phyloP scores from a whole-genome alignment of 1,140 invertebrate species.

The Orchestia grillus region DNA sequence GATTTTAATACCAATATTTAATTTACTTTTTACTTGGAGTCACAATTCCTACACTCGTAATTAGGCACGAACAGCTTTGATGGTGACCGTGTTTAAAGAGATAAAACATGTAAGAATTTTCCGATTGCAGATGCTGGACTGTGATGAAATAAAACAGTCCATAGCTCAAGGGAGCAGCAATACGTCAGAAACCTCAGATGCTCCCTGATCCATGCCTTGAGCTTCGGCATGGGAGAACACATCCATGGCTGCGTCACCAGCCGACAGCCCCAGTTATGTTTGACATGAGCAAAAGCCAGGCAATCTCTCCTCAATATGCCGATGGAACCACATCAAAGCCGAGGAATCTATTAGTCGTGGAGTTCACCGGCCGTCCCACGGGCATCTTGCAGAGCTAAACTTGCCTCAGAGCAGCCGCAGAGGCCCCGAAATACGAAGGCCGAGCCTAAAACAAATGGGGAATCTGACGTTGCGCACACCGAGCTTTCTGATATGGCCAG shows the following conservation, averaged over 20 bases:
- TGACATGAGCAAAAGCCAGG: constrained; percentile 52
- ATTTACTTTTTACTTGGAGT: too few relatives aligned
- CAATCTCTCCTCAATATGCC: constrained; percentile 55
- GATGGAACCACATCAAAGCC: constrained; percentile 49
- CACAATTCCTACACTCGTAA: too few relatives aligned
- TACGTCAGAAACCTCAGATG: background rate
- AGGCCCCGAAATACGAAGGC: background rate
- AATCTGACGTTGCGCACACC: background rate
- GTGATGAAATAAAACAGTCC: background rate
- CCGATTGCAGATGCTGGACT: background rate
- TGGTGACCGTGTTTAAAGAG: too few relatives aligned
- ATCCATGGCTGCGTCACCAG: background rate
- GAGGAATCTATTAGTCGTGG: constrained; percentile 49
- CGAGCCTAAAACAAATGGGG: background rate
- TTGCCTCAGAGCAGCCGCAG: background rate
- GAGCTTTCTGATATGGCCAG: background rate
- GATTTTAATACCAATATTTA: too few relatives aligned
- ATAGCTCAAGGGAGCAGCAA: background rate
- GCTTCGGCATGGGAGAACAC: background rate
- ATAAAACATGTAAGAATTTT: background rate
- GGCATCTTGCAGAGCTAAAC: constrained; percentile 32
- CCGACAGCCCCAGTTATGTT: constrained; percentile 34
- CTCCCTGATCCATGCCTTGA: background rate
- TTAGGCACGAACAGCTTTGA: background rate
- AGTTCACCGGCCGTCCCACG: constrained; percentile 30